Base-by-base conservation (phyloP, 2,888 invertebrate genomes). In the Aphidoletes aphidimyza region DNA sequence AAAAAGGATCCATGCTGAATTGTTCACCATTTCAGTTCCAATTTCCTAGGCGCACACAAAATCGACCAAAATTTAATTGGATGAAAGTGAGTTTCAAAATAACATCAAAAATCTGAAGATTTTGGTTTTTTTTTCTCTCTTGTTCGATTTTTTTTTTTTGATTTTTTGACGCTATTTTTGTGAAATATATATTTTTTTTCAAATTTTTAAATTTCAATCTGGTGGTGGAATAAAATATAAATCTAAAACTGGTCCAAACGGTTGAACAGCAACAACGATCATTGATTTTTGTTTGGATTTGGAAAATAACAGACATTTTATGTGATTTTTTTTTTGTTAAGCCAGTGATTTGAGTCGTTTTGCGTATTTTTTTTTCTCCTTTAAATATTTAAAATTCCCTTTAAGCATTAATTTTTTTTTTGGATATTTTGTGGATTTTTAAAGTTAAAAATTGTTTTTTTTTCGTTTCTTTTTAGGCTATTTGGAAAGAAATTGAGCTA, bases 11-110 rank as follows among this genome's bases (percentile, higher is more conserved):
- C 17, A 5, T 54, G 37, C 9, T n/a, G 22, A 37, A 81, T 2
- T n/a, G 34, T 78, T 78, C 78, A 78, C 9, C 78, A 81, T 81
- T 81, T 81, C 36, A 37, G 81, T 81, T 81, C 19, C 22, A n/a
- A 81, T 81, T 81, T 37, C 37, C 8, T 81, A 37, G 30, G 81
- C 81, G 81, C 37, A 81, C 81, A 81, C 22, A 69, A 69, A 69
- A 81, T 37, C 81, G 81, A 81, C 34, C 8, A n/a, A n/a, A 37
- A 2, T n/a, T n/a, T n/a, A 37, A 81, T 81, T 81, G 8, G 11
- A 81, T 81, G 81, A 81, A 81, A 36, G 81, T 81, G 81, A 81
- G 81, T 81, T n/a, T 36, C n/a, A 37, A 36, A 69, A 9, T 1
- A 69, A n/a, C n/a, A n/a, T n/a, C n/a, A n/a, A n/a, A n/a, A n/a